Conservation (phyloP, 2,113 vertebrate genomes). For the Okapia johnstoni region DNA sequence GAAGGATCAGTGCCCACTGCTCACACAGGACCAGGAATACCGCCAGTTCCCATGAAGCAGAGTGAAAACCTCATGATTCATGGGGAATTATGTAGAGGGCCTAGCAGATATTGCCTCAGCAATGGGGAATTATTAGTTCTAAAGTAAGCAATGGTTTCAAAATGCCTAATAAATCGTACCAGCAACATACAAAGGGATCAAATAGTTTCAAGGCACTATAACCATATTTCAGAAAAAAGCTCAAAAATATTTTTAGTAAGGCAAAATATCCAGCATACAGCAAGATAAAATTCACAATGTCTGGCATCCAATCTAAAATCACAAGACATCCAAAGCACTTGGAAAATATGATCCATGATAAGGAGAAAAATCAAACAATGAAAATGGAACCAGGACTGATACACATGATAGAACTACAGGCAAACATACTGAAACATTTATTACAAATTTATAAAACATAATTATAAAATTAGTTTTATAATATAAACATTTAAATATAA, state of each 20-base stretch:
- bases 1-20: neutral
- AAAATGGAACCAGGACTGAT: neutral
- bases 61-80: neutral
- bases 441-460: neutral
- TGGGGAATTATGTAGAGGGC: neutral
- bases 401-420: neutral
- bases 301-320: neutral
- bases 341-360: neutral
- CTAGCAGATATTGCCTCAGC: neutral
- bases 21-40: neutral
- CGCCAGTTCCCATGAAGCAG: neutral
- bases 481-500: neutral
- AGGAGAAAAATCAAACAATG: neutral
- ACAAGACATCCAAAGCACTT: neutral
- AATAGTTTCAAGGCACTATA: neutral
- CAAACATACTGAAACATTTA: neutral
- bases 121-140: neutral
- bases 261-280: neutral
- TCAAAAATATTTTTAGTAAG: neutral
- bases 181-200: neutral
- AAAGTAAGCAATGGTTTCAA: neutral
- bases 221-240: neutral
- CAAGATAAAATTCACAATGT: neutral
- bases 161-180: neutral
- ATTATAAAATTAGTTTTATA: neutral